Evolutionary conservation across 2,888 invertebrate species (phyloP), one percentile per base, ranked within the genome.

Genomic region (Epistrophella euchroma): DNA sequence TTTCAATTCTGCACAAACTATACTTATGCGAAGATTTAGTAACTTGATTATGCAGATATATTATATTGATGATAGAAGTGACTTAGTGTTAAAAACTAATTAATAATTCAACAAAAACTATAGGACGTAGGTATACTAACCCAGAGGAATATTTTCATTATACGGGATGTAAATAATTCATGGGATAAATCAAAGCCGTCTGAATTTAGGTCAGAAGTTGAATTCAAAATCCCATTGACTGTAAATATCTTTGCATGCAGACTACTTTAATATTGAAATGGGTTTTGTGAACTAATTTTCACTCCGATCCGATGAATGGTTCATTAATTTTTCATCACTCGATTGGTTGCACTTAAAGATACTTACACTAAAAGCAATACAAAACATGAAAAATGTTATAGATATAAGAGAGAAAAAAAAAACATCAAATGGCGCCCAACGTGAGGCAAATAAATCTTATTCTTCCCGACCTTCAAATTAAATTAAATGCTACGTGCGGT

Each of bases 161-260:
- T n/a, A 17, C 32, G 43, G 22, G n/a, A 4, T 11, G 68, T 17
- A 22, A 37, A 71, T 81, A 81, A 62, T 76, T 68, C n/a, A 62
- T 71, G 56, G 77, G n/a, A 72, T 80, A 85, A 76, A 84, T 79
- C 70, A 79, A 72, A 47, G 76, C 25, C 52, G 50, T 40, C 10
- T 35, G 40, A 64, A 76, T 71, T 50, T 35, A 56, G 62, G 71
- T 71, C 81, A 75, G 15, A 50, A 68, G 50, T 37, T 52, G 66
- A 68, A 35, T 68, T 11, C 15, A 10, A 45, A 37, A 17, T 25
- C n/a, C n/a, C 37, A 52, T 32, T 66, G 58, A 28, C 74, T 25
- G 9, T 45, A 37, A 32, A 60, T 56, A 28, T 6, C 3, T 28
- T 28, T 28, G 6, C 4, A 43, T 47, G 25, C 43, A 52, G 25